phyloP scores from a whole-genome alignment of 1,140 invertebrate species.

The Listronotus bonariensis region DNA sequence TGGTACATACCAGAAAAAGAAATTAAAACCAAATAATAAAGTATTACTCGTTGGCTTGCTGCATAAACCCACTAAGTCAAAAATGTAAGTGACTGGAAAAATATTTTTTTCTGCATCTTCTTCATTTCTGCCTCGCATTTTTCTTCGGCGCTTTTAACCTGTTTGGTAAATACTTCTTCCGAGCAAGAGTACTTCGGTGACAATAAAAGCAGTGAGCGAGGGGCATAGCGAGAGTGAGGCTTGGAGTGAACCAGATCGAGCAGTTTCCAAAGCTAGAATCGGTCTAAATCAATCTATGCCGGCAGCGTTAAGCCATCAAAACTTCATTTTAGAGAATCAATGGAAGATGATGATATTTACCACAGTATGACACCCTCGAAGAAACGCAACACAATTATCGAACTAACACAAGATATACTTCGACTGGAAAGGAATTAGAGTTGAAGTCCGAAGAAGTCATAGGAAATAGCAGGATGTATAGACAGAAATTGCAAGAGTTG shows the following conservation, averaged over 20 bases:
- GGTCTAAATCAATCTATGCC: conserved; percentile 34
- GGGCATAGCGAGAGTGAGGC: conserved; percentile 71
- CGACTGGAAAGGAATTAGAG: conserved; percentile 39
- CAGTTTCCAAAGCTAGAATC: conserved; percentile 65
- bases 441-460: conserved; percentile 33
- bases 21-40: too few relatives aligned
- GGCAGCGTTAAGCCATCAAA: neutral
- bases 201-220: conserved; percentile 41
- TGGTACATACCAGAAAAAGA: too few relatives aligned
- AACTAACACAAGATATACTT: conserved; percentile 24
- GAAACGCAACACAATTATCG: conserved; percentile 13
- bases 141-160: too few relatives aligned
- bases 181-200: conserved; percentile 37
- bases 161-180: too few relatives aligned
- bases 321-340: conserved; percentile 13
- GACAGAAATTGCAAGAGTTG: conserved; percentile 38
- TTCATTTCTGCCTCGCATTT: too few relatives aligned
- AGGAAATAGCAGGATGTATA: conserved; percentile 27
- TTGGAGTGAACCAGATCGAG: conserved; percentile 83
- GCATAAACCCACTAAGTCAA: too few relatives aligned
- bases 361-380: conserved; percentile 21
- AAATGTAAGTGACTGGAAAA: too few relatives aligned
- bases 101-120: too few relatives aligned
- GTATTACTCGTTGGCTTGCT: too few relatives aligned
- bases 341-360: conserved; percentile 21